These are phyloP conservation scores for Catharus fuscescens DNA, from an alignment of 2,113 vertebrate genomes.

Conservation along the genomic window DNA sequence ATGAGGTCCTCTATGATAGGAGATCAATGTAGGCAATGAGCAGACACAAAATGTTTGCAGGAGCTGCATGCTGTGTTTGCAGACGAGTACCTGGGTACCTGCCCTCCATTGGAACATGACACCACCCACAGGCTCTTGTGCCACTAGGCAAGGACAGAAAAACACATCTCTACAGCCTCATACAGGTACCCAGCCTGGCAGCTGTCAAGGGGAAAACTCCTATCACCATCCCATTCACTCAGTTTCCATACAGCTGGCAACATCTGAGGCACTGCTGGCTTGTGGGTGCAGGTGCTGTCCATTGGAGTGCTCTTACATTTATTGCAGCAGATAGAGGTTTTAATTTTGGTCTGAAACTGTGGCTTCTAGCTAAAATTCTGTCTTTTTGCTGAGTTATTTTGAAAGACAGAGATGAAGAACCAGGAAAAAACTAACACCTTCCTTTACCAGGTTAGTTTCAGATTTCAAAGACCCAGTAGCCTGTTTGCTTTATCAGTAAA, in stretches of 20 bases:
- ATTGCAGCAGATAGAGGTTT: background rate
- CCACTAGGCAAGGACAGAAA: background rate
- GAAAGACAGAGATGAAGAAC: background rate
- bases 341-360: background rate
- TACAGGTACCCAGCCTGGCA: background rate
- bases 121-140: background rate
- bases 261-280: background rate
- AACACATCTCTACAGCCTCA: fast-evolving
- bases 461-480: background rate
- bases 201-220: background rate
- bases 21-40: background rate
- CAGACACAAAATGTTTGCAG: background rate
- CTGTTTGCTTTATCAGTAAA: background rate
- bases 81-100: background rate
- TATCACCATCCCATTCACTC: background rate
- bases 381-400: background rate
- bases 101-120: background rate
- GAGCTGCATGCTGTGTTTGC: background rate
- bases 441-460: background rate
- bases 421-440: background rate
- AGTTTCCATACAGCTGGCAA: background rate
- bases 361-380: background rate
- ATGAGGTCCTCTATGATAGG: background rate
- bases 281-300: background rate
- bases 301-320: fast-evolving